phyloP scores from a whole-genome alignment of 2,113 vertebrate species.

The Plectropomus leopardus region DNA sequence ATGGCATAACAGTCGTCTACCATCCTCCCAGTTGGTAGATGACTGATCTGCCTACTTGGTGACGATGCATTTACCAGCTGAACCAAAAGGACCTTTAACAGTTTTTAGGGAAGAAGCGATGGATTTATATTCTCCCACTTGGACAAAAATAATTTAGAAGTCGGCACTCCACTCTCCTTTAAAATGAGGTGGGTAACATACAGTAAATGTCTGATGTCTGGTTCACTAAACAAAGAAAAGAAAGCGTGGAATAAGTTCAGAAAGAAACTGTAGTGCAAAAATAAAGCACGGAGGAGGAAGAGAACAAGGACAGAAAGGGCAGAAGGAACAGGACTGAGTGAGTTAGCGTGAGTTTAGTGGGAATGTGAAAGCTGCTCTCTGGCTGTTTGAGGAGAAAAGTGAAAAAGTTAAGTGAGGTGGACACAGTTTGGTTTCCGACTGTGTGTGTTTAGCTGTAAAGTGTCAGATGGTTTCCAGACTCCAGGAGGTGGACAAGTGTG shows the following conservation, averaged over 20 bases:
- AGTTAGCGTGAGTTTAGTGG: neutral
- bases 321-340: neutral
- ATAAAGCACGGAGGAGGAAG: neutral
- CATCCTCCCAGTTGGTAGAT: no score
- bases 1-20: no score
- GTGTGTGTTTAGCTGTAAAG: neutral
- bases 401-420: conserved; percentile 1
- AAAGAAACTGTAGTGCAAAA: neutral
- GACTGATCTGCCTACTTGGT: no score
- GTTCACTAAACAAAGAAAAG: neutral
- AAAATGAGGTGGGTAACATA: neutral
- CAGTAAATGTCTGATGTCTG: neutral
- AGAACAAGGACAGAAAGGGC: neutral
- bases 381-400: neutral
- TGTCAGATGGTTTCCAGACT: neutral
- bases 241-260: neutral
- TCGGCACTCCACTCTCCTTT: neutral
- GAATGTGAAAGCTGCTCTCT: neutral
- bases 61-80: neutral
- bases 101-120: neutral
- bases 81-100: neutral
- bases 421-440: neutral
- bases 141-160: neutral
- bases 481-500: neutral
- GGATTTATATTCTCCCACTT: neutral